Evolutionary conservation across 2,888 invertebrate genomes (phyloP).

Genomic region (Callyntrura guangdongensis): DNA sequence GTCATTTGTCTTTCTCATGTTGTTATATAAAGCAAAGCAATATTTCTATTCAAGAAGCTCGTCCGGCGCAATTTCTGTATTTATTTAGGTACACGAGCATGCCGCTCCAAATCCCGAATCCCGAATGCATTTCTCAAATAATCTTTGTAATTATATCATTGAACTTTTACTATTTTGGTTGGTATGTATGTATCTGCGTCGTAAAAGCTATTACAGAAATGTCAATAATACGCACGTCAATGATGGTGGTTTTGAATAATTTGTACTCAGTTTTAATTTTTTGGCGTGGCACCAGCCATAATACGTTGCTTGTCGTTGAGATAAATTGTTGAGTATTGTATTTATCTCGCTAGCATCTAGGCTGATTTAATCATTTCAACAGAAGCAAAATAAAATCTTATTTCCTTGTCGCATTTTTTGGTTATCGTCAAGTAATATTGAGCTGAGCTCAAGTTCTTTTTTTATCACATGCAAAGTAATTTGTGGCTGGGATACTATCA

Average conservation of each 20-base stretch:
- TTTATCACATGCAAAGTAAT: background rate
- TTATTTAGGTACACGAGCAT: background rate
- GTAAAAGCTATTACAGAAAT: background rate
- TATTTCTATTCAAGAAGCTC: background rate
- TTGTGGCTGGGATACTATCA: background rate
- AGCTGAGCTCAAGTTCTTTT: background rate
- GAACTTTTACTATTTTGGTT: background rate
- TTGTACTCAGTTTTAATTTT: background rate
- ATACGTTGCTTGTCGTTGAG: background rate
- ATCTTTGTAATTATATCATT: background rate
- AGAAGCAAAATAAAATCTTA: conserved; percentile 2
- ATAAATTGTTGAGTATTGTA: background rate
- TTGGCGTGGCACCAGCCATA: background rate
- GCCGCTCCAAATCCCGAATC: background rate
- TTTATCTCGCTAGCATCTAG: background rate
- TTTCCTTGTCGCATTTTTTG: background rate
- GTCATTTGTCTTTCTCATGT: too few relatives aligned
- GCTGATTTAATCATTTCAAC: background rate
- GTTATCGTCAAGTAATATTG: background rate
- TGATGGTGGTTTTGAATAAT: too few relatives aligned
- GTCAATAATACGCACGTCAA: background rate
- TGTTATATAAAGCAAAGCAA: too few relatives aligned
- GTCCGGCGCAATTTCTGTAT: background rate
- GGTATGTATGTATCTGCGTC: background rate
- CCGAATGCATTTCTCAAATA: background rate